Evolutionary conservation across 2,797 vertebrate genomes (phyloP).

Genomic region (Calcarius lapponicus): DNA sequence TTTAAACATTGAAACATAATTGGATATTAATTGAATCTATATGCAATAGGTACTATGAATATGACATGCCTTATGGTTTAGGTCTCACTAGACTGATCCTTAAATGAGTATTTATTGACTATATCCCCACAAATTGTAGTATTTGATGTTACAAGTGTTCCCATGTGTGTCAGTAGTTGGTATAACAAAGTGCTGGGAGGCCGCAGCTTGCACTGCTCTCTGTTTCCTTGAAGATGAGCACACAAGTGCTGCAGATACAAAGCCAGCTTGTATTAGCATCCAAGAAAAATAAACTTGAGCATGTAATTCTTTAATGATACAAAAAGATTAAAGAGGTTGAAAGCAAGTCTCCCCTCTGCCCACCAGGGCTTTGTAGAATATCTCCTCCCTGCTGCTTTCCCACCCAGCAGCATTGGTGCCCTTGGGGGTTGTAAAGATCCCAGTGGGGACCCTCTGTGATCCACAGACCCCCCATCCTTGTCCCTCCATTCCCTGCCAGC

Average conservation of each 20-base stretch:
- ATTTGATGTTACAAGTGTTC: background rate
- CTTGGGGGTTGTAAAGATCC: background rate
- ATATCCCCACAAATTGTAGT: background rate
- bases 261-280: background rate
- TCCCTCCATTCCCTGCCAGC: accelerated
- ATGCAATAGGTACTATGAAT: background rate
- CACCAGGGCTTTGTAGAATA: background rate
- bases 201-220: background rate
- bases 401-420: background rate
- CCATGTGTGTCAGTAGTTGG: background rate
- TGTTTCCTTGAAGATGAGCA: background rate
- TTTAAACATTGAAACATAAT: background rate
- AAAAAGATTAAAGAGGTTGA: background rate
- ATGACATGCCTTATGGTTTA: background rate
- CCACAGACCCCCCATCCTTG: background rate
- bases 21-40: background rate
- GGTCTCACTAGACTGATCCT: background rate
- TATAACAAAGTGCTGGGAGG: background rate
- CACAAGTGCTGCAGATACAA: background rate
- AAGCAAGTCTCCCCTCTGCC: background rate
- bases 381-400: background rate
- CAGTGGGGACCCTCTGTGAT: background rate
- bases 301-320: background rate
- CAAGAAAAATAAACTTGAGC: background rate
- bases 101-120: background rate